Base-by-base conservation (phyloP, 2,888 invertebrate genomes). In the Rhimphoctona megacephalus region DNA sequence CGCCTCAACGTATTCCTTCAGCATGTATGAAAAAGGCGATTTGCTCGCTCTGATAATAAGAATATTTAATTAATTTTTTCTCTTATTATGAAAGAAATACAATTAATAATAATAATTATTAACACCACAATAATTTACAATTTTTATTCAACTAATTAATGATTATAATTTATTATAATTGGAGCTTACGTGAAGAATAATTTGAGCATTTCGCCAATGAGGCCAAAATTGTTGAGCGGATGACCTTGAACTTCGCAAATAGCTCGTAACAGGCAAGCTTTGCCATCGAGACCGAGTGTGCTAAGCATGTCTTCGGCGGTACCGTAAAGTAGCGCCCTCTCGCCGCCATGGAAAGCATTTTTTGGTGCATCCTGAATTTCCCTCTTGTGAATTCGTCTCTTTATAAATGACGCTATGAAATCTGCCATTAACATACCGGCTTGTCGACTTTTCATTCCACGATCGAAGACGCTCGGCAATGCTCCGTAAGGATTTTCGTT, bases 171-270 rank as follows among this genome's bases (percentile, higher is more conserved):
- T 1, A 0, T n/a, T 1, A 43, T 19, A 17, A 19, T 49, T 30
- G 1, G 30, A 25, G 8, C 96, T 96, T 94, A 98, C 98, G 97
- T 97, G 91, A 98, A 96, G 93, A 98, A 98, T 8, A 98, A 94
- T 92, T 97, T 97, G 89, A 97, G 95, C 91, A 98, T 96, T 95
- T 98, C 98, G 0, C 98, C 98, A 66, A 98, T 94, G 74, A 98
- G 96, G 7, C 98, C 98, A 90, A 97, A 97, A 90, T 97, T 97
- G 73, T 95, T 96, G 86, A 98, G 94, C 0, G 97, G 97, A 91
- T 97, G 96, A 0, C 98, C 97, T 91, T 98, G 98, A 64, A 98
- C 96, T 94, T 98, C 98, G 91, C 98, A 98, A 86, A 98, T 98
- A 1, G 98, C 97, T 87, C 98, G 95, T 72, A 98, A 94, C 0